These are phyloP conservation scores for Semotilus atromaculatus DNA, from an alignment of 2,797 vertebrate genomes.

Conservation along the genomic window DNA sequence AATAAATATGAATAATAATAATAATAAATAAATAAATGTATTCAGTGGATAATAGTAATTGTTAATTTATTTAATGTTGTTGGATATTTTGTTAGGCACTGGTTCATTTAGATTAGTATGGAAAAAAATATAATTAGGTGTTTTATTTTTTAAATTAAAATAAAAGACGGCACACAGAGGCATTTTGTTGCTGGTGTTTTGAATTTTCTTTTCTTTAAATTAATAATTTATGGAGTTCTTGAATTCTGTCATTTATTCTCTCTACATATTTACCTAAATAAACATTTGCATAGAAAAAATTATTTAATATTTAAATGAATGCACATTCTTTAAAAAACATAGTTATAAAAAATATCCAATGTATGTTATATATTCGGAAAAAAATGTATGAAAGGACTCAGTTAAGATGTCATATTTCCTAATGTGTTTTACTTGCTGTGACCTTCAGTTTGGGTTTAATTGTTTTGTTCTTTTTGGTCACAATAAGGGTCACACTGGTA, in stretches of 20 bases:
- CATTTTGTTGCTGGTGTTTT: not conserved
- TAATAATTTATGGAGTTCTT: not conserved
- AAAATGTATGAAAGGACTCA: not conserved
- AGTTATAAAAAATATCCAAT: not conserved
- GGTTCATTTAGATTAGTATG: not conserved
- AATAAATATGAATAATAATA: no score
- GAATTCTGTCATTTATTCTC: not conserved
- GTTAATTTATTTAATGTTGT: not conserved
- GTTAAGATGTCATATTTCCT: not conserved
- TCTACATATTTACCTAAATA: not conserved
- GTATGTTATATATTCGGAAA: not conserved
- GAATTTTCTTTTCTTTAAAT: not conserved
- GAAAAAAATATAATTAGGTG: not conserved
- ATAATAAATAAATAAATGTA: no score
- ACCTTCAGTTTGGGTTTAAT: not conserved
- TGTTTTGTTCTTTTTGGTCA: not conserved
- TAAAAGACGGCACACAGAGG: not conserved
- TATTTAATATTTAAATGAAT: not conserved
- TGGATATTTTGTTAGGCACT: not conserved
- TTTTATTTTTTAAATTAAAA: not conserved
- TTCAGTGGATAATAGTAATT: not conserved
- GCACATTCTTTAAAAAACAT: not conserved
- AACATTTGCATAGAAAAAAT: not conserved
- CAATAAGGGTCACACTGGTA: conserved; percentile 90
- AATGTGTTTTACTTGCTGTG: not conserved